Conservation (phyloP, 2,888 invertebrate species). For the Zaprionus obscuricornis region DNA sequence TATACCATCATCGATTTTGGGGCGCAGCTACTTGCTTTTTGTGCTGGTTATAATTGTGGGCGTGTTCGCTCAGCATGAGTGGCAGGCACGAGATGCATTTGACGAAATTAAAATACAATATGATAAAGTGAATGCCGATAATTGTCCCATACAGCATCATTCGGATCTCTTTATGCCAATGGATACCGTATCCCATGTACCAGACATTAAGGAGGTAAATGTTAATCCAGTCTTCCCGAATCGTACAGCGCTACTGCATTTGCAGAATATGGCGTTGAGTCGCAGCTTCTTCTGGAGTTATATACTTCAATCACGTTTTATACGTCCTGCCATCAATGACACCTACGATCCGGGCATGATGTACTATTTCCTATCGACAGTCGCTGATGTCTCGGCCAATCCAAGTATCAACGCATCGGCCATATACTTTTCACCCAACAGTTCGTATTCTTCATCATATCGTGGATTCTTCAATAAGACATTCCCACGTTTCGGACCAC, state of each 20-base stretch:
- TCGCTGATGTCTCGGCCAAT: constrained; percentile 97
- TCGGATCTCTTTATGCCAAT: constrained; percentile 92
- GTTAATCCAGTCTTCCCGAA: constrained; percentile 97
- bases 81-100: constrained; percentile 95
- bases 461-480: constrained; percentile 98
- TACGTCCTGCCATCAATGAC: constrained; percentile 94
- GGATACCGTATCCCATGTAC: constrained; percentile 94
- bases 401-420: constrained; percentile 96
- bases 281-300: constrained; percentile 98
- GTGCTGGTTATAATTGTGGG: constrained; percentile 84
- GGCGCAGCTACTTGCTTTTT: constrained; percentile 81
- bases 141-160: constrained; percentile 94
- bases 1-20: constrained; percentile 74
- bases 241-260: constrained; percentile 94
- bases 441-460: constrained; percentile 96
- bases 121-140: constrained; percentile 92
- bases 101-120: constrained; percentile 94
- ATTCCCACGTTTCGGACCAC: constrained; percentile 95
- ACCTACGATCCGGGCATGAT: constrained; percentile 99
- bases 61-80: constrained; percentile 94
- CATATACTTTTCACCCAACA: constrained; percentile 96
- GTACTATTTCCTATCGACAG: constrained; percentile 97
- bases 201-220: constrained; percentile 96
- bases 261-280: constrained; percentile 98
- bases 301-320: constrained; percentile 94